Percentiles rank a stretch among this genome's conserved stretches.
phyloP scores from a whole-genome alignment of 1,140 invertebrate genomes.

The Drosophila malerkotliana region DNA sequence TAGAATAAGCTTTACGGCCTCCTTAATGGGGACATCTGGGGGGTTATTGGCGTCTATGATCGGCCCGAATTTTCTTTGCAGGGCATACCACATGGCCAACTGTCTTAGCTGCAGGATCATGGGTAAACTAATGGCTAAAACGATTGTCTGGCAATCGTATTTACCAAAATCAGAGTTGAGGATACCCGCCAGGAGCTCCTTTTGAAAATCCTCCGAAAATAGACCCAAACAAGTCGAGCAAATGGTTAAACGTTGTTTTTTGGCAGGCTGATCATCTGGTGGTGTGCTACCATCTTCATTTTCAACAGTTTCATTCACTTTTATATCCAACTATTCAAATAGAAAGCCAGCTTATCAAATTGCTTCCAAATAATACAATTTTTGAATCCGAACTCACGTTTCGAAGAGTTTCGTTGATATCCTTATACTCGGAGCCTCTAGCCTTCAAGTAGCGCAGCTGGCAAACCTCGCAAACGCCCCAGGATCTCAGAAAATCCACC shows the following conservation, averaged over 20 bases:
- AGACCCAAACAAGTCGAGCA: constrained; percentile 88
- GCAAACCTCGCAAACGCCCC: constrained; percentile 85
- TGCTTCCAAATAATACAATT: background rate
- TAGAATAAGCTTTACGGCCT: constrained; percentile 72
- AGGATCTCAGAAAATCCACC: constrained; percentile 80
- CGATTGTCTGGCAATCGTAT: constrained; percentile 83
- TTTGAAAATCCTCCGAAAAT: constrained; percentile 85
- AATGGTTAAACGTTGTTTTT: constrained; percentile 80
- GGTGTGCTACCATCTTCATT: background rate
- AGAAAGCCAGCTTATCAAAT: constrained; percentile 1
- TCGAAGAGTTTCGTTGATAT: constrained; percentile 81
- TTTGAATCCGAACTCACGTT: constrained; percentile 60
- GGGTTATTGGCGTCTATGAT: constrained; percentile 48
- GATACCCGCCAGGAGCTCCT: constrained; percentile 84
- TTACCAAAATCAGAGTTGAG: constrained; percentile 72
- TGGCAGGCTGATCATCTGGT: constrained; percentile 42
- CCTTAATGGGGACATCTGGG: constrained; percentile 76
- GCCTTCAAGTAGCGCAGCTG: constrained; percentile 85
- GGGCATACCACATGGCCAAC: constrained; percentile 83
- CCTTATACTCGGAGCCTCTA: constrained; percentile 82
- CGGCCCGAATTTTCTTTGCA: constrained; percentile 80
- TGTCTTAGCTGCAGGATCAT: constrained; percentile 83
- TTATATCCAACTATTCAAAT: constrained; percentile 49
- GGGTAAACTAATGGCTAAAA: constrained; percentile 83
- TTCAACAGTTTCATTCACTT: constrained; percentile 22